Evolutionary conservation across 2,888 invertebrate species (phyloP).

Genomic region (Zaprionus lineosus): DNA sequence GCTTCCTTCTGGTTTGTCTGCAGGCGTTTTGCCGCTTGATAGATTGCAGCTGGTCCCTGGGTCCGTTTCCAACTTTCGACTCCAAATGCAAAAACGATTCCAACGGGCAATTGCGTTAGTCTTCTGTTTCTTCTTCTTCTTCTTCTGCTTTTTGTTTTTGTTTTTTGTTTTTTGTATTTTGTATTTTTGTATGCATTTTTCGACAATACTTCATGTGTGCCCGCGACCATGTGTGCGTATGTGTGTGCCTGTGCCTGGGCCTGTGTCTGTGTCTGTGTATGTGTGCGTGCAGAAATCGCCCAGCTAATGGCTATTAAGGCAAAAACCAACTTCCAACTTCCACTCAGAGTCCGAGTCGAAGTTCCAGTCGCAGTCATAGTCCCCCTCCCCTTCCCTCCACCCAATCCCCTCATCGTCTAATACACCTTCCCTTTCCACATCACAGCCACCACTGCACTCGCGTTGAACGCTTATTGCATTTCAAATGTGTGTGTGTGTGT

Average conservation of each 20-base stretch:
- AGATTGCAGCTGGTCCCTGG: conserved; percentile 70
- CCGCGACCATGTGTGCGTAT: not conserved
- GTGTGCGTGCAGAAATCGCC: conserved; percentile 44
- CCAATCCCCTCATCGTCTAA: too few relatives aligned
- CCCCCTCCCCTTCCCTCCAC: too few relatives aligned
- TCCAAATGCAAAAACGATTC: conserved; percentile 49
- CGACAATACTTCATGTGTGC: conserved; percentile 62
- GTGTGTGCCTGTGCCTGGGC: conserved; percentile 11
- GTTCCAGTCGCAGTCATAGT: too few relatives aligned
- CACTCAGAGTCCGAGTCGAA: conserved; percentile 23
- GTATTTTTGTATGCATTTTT: conserved; percentile 45
- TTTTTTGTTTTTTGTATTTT: conserved; percentile 2
- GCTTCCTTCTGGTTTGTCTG: conserved; percentile 54
- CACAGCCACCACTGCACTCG: too few relatives aligned
- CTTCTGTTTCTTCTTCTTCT: not conserved
- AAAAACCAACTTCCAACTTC: conserved; percentile 17
- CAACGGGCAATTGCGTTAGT: conserved; percentile 26
- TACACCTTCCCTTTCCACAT: too few relatives aligned
- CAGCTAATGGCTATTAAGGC: conserved; percentile 75
- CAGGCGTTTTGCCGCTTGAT: conserved; percentile 71
- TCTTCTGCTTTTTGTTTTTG: conserved; percentile 3
- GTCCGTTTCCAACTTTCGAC: not conserved
- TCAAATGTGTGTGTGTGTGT: too few relatives aligned
- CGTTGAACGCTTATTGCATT: too few relatives aligned
- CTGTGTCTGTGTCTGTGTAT: conserved; percentile 20